phyloP scores from a whole-genome alignment of 2,888 invertebrate species.

The Acanthosepion pharaonis region DNA sequence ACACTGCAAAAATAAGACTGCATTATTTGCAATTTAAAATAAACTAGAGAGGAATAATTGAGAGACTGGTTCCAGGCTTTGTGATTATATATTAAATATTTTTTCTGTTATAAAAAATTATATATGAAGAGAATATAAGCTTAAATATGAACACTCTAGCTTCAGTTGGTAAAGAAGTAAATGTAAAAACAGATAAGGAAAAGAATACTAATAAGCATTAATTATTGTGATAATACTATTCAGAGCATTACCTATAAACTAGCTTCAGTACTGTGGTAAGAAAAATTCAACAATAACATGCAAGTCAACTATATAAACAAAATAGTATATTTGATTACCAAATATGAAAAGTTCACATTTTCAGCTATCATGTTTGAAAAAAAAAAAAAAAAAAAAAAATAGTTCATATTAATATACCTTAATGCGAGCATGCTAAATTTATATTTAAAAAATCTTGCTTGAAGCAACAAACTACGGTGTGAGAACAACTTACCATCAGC shows the following conservation, averaged over 20 bases:
- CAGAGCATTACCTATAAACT: neutral
- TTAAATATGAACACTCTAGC: neutral
- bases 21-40: neutral
- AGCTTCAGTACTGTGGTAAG: neutral
- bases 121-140: neutral
- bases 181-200: neutral
- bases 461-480: neutral
- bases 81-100: neutral
- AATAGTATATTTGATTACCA: neutral
- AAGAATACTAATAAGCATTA: neutral
- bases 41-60: neutral
- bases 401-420: neutral
- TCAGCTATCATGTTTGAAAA: neutral
- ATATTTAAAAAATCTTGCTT: neutral
- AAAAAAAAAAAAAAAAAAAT: neutral
- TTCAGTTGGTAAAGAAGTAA: neutral
- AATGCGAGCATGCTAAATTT: no score
- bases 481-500: conserved; percentile 72
- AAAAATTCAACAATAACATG: neutral
- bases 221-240: neutral
- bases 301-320: neutral
- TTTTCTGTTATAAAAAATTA: neutral
- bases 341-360: neutral
- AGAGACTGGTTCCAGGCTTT: neutral
- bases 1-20: conserved; percentile 68